Percentiles rank a stretch among this genome's conserved stretches.
These are phyloP conservation scores for Drosophila albomicans DNA, from an alignment of 1,140 invertebrate species.

Conservation along the genomic window DNA sequence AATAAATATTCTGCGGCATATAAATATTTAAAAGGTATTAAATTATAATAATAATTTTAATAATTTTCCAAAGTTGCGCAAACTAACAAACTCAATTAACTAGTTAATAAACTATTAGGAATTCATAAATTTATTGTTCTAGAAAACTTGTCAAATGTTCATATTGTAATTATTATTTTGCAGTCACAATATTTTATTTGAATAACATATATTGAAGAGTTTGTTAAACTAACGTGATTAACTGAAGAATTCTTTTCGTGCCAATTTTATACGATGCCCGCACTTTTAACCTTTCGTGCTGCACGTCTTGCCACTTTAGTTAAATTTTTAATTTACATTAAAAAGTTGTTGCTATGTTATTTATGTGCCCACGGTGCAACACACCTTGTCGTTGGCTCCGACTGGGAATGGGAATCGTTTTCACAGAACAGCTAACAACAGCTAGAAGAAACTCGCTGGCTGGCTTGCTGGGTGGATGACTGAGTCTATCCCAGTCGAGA, in stretches of 20 bases:
- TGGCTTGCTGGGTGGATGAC: neutral
- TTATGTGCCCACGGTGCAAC: conserved; percentile 22
- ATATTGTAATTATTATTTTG: too few relatives aligned
- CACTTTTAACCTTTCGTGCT: neutral
- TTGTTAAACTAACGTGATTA: too few relatives aligned
- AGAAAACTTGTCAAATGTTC: too few relatives aligned
- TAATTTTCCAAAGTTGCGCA: too few relatives aligned
- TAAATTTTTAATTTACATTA: conserved; percentile 3
- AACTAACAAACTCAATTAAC: too few relatives aligned
- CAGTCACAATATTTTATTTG: too few relatives aligned
- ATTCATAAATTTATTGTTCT: too few relatives aligned
- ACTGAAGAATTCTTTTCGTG: neutral
- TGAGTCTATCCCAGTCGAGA: conserved; percentile 19
- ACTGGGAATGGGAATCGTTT: conserved; percentile 49
- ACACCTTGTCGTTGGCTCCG: conserved; percentile 45
- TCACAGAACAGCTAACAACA: conserved; percentile 60
- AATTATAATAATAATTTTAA: too few relatives aligned
- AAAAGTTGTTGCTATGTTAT: neutral
- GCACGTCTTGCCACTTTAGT: conserved; percentile 5
- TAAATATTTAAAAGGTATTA: too few relatives aligned
- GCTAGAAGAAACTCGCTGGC: conserved; percentile 7
- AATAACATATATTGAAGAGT: too few relatives aligned
- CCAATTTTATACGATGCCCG: neutral
- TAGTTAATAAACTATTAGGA: too few relatives aligned
- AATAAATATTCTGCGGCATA: too few relatives aligned